Evolutionary conservation across 2,113 vertebrate species (phyloP), one percentile per base, ranked within the genome.

Genomic region (Lagenorhynchus albirostris): DNA sequence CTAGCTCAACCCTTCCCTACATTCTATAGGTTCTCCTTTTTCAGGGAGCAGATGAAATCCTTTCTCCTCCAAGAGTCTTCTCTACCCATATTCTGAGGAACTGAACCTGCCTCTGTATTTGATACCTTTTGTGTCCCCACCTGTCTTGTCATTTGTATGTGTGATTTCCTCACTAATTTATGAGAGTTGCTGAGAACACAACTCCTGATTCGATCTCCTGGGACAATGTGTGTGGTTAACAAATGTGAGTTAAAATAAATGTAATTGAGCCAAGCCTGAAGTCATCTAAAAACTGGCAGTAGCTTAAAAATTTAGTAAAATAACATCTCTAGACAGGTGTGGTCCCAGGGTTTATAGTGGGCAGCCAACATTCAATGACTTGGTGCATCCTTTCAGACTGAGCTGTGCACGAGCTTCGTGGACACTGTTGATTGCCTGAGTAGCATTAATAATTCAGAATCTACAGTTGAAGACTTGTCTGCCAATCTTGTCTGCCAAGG

Each of bases 401-500:
- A 96, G 73, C 33, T 55, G n/a, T 47, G 23, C 9, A n/a, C 26
- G 2, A 62, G 8, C 20, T 93, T 90, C 23, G 0, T 82, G 38
- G 33, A 23, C 14, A 5, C 81, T 95, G 44, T 17, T 2, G 77
- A 58, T 20, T n/a, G 76, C 58, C 63, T 88, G 55, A 0, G 0
- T 60, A 80, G 93, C 38, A 80, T 97, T 85, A 97, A 65, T 96
- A 97, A 97, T 96, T 98, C 95, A 98, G 87, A 33, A 47, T 0
- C 26, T 25, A 0, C n/a, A 29, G 50, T 94, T 47, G 11, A 20
- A 94, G 63, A 86, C 14, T 53, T 53, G 50, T 53, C 50, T 53
- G 50, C 50, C 50, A 53, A 53, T 76, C 70, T 25, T 82, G 20
- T 5, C 20, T 85, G 68, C 44, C 67, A 63, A 15, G 73, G 63